phyloP scores from a whole-genome alignment of 2,888 invertebrate genomes.

The Ochropacha duplaris region DNA sequence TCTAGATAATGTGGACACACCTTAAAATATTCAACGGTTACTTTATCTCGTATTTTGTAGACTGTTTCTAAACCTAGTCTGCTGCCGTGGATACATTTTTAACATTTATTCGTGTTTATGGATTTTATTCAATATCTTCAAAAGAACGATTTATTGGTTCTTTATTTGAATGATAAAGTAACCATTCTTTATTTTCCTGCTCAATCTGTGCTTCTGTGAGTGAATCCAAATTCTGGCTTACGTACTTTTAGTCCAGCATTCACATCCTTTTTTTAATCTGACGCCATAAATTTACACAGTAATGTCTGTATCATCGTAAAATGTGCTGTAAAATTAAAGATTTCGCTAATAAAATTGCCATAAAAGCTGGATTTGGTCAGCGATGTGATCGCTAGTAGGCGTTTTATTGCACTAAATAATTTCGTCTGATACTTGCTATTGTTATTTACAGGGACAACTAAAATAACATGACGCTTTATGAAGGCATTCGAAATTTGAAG shows the following conservation, averaged over 20 bases:
- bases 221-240: neutral
- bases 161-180: neutral
- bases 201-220: neutral
- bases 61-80: neutral
- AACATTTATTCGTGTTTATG: neutral
- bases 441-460: constrained; percentile 1
- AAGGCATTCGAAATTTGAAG: neutral
- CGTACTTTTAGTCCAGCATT: neutral
- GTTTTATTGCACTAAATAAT: constrained; percentile 33
- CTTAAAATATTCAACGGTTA: constrained; percentile 1
- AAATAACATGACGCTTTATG: neutral
- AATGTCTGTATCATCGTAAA: constrained; percentile 45
- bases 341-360: constrained; percentile 45
- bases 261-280: constrained; percentile 2
- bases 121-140: neutral
- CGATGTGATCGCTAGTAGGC: constrained; percentile 37
- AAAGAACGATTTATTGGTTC: neutral
- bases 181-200: neutral
- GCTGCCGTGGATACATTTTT: neutral
- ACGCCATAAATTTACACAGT: constrained; percentile 20
- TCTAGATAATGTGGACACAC: constrained; percentile 5
- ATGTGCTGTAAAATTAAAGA: constrained; percentile 50
- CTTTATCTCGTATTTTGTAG: neutral
- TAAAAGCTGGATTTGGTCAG: constrained; percentile 41
- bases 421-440: neutral